Base-by-base conservation (phyloP, 1,140 invertebrate species). In the Bicyclus anynana region DNA sequence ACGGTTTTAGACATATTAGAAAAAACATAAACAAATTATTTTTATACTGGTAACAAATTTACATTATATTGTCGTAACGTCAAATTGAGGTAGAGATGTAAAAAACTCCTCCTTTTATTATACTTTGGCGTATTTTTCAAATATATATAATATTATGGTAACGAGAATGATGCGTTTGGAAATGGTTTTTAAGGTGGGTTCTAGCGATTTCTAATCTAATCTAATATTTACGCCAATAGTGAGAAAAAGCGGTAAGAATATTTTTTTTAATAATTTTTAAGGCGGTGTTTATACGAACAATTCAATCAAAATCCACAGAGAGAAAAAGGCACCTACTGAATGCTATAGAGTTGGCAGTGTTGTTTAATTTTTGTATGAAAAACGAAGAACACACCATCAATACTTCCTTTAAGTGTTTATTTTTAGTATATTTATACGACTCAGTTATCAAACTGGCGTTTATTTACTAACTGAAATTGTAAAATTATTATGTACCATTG, bases 171-270 rank as follows among this genome's bases (percentile, higher is more conserved):
- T 52, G 40, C 52, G 55, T 46, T 53, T 58, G 55, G 55, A 51
- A 52, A 51, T 52, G 48, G 48, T 58, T 53, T 53, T 42, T 16
- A 51, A 58, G 74, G 74, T 77, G 76, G 79, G 71, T 59, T 76
- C 82, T 85, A 85, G 82, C 82, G 82, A 79, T 69, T 68, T 68
- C 82, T 85, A 85, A 78, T 60, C 77, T 83, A 81, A 74, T 64
- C 80, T 81, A 81, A 70, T 21, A 16, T 60, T 65, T 62, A 46
- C 48, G 69, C 67, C 75, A 71, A 73, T 67, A 59, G 59, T 69
- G 68, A 62, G 20, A 61, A 40, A 33, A 71, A 77, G 78, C 72
- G 50, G 60, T 17, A 59, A 63, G 17, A 16, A 54, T 29, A 33
- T 27, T 50, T 53, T 46, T 59, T 55, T 61, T 18, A 35, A 55